A percentile compares a stretch with the other conserved stretches of the same genome.
phyloP scores from a whole-genome alignment of 2,888 invertebrate genomes.

The Oscheius onirici region DNA sequence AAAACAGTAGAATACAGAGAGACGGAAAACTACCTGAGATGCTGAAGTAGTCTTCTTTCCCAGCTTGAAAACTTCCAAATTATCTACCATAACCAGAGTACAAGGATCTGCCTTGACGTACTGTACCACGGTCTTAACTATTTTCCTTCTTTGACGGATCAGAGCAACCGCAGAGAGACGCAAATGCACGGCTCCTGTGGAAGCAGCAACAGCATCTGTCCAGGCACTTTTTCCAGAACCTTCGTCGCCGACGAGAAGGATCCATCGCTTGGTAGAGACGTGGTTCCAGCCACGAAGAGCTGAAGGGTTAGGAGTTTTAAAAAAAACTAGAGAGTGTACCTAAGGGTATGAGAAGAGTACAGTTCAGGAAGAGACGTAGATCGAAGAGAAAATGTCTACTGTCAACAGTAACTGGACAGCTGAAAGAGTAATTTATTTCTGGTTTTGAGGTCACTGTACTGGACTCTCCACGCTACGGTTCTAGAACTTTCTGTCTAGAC shows the following conservation, averaged over 20 bases:
- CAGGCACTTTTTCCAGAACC: slow-evolving; percentile 52
- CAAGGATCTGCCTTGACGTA: background rate
- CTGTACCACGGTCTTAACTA: background rate
- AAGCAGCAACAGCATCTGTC: slow-evolving; percentile 45
- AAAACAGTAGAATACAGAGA: background rate
- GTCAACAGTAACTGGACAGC: slow-evolving; percentile 30
- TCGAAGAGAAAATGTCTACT: slow-evolving; percentile 33
- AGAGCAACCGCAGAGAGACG: slow-evolving; percentile 40
- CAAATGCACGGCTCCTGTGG: slow-evolving; percentile 41
- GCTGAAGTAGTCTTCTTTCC: background rate
- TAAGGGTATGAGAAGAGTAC: slow-evolving; percentile 38
- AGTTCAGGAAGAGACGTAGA: slow-evolving; percentile 32
- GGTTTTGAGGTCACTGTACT: no score
- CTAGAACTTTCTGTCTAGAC: no score
- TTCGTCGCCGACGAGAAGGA: slow-evolving; percentile 45
- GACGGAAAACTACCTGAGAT: background rate
- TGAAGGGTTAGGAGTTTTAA: slow-evolving; percentile 8
- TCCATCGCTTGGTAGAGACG: slow-evolving; percentile 7
- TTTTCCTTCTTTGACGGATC: slow-evolving; percentile 30
- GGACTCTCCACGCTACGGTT: no score
- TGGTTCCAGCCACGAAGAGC: slow-evolving; percentile 33
- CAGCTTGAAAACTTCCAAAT: slow-evolving; percentile 10
- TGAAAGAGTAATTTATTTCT: slow-evolving; percentile 1
- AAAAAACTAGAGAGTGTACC: slow-evolving; percentile 1
- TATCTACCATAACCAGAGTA: slow-evolving; percentile 1